These are phyloP conservation scores for Dolichopus griseipennis DNA, from an alignment of 2,888 invertebrate genomes.

Conservation along the genomic window DNA sequence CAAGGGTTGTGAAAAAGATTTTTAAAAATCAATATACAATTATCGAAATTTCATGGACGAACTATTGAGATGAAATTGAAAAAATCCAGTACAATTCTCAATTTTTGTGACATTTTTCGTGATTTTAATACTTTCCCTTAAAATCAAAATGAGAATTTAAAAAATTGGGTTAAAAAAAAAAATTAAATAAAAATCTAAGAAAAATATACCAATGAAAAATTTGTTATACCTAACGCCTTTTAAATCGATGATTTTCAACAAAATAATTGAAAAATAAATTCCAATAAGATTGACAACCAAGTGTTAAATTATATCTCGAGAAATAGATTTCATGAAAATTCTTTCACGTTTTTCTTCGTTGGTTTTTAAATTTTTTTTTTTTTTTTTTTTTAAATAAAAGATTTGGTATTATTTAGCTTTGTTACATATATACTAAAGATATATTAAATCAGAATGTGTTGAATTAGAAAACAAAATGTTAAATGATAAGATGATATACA, in stretches of 20 bases:
- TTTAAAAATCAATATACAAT: too few relatives aligned
- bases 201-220: neutral
- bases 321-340: constrained; percentile 2
- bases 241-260: constrained; percentile 1
- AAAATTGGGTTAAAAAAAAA: neutral
- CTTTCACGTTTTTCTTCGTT: neutral
- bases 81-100: too few relatives aligned
- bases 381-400: neutral
- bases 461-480: too few relatives aligned
- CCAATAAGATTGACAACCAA: constrained; percentile 6
- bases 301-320: neutral
- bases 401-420: too few relatives aligned
- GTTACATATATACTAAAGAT: too few relatives aligned
- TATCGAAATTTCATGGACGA: too few relatives aligned
- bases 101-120: too few relatives aligned
- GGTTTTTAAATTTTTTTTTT: neutral
- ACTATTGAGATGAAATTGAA: too few relatives aligned
- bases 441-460: too few relatives aligned
- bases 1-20: too few relatives aligned
- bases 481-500: too few relatives aligned
- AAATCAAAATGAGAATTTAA: neutral
- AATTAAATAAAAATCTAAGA: neutral
- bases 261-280: constrained; percentile 6
- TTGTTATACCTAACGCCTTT: neutral
- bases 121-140: too few relatives aligned